Conservation (phyloP, 2,888 invertebrate genomes). For the Troides helena region DNA sequence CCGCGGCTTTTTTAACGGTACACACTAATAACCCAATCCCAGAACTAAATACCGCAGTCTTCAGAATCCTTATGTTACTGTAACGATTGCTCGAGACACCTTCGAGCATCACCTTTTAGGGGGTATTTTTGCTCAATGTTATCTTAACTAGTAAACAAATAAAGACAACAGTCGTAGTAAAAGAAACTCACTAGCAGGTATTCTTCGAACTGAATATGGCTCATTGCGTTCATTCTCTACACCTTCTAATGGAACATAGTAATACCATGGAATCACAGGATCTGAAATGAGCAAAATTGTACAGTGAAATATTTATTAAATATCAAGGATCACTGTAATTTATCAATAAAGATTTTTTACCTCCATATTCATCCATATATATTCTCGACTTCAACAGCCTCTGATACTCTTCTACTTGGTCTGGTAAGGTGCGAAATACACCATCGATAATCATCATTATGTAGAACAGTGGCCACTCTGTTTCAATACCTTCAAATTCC, state of each 20-base stretch:
- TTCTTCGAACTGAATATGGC: slow-evolving; percentile 83
- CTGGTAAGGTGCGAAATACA: slow-evolving; percentile 90
- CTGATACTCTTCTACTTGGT: slow-evolving; percentile 96
- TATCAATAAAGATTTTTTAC: slow-evolving; percentile 56
- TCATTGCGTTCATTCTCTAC: slow-evolving; percentile 86
- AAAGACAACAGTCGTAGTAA: not conserved
- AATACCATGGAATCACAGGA: slow-evolving; percentile 97
- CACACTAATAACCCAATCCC: too few relatives aligned
- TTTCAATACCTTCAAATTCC: slow-evolving; percentile 97
- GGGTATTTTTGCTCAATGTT: too few relatives aligned
- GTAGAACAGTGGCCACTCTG: slow-evolving; percentile 98
- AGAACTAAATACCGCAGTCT: too few relatives aligned
- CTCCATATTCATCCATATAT: slow-evolving; percentile 89
- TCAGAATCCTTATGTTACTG: too few relatives aligned
- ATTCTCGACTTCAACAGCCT: slow-evolving; percentile 89
- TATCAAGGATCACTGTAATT: not conserved
- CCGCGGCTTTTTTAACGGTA: too few relatives aligned
- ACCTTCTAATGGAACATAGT: slow-evolving; percentile 87
- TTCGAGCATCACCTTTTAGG: too few relatives aligned
- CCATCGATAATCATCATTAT: slow-evolving; percentile 98
- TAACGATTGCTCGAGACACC: too few relatives aligned
- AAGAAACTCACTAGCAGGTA: slow-evolving; percentile 80
- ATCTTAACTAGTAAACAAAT: too few relatives aligned
- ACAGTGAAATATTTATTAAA: not conserved
- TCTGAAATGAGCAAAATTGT: slow-evolving; percentile 78